Evolutionary conservation across 1,140 invertebrate species (phyloP).

Genomic region (Hypothenemus hampei): DNA sequence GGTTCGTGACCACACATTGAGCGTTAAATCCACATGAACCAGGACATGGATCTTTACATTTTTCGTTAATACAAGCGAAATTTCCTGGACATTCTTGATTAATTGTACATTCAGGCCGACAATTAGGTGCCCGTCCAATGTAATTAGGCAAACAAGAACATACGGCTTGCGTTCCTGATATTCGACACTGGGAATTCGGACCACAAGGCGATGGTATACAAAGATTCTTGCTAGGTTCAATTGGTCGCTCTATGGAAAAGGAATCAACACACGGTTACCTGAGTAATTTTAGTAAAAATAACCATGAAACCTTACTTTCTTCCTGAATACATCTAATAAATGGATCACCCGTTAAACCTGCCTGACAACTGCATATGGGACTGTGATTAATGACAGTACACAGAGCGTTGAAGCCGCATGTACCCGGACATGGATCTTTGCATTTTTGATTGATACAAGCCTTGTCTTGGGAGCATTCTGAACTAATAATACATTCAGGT

Average conservation of each 20-base stretch:
- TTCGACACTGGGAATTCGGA: constrained; percentile 70
- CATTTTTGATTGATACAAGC: constrained; percentile 72
- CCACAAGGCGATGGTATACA: constrained; percentile 77
- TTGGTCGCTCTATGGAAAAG: constrained; percentile 44
- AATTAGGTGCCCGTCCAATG: constrained; percentile 69
- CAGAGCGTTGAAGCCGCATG: constrained; percentile 68
- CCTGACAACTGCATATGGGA: constrained; percentile 68
- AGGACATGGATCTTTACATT: constrained; percentile 71
- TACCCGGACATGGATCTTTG: constrained; percentile 67
- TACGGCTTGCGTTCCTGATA: constrained; percentile 61
- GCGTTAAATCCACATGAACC: constrained; percentile 70
- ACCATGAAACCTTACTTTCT: constrained; percentile 53
- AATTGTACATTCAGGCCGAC: constrained; percentile 71
- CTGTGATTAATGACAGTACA: constrained; percentile 73
- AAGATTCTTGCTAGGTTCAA: constrained; percentile 52
- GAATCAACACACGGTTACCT: not conserved
- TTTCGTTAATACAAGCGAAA: constrained; percentile 68
- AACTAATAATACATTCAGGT: constrained; percentile 70
- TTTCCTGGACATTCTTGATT: constrained; percentile 70
- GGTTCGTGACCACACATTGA: constrained; percentile 64
- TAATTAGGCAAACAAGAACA: constrained; percentile 70
- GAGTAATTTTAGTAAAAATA: too few relatives aligned
- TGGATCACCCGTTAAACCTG: constrained; percentile 66
- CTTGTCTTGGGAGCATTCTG: constrained; percentile 63
- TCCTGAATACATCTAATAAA: constrained; percentile 60